A percentile compares a stretch with the other conserved stretches of the same genome.
phyloP scores from a whole-genome alignment of 2,888 invertebrate species.

The Thymelicus acteon region DNA sequence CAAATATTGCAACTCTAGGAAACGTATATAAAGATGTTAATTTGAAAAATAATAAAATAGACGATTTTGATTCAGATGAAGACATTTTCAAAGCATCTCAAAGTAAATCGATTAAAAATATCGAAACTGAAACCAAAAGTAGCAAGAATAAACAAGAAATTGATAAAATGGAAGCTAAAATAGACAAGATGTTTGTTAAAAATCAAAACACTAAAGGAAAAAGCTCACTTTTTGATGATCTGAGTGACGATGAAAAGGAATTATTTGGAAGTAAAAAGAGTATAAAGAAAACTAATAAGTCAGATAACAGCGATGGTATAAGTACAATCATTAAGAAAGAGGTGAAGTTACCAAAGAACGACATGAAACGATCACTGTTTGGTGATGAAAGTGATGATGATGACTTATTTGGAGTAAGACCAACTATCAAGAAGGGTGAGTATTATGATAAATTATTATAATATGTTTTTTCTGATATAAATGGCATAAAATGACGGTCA shows the following conservation, averaged over 20 bases:
- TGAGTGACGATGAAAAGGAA: conserved; percentile 65
- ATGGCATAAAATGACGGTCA: too few relatives aligned
- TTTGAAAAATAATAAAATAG: conserved; percentile 16
- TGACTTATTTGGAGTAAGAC: conserved; percentile 64
- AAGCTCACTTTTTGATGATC: conserved; percentile 60
- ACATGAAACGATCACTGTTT: conserved; percentile 62
- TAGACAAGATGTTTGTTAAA: conserved; percentile 21
- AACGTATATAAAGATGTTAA: conserved; percentile 18
- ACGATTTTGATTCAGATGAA: conserved; percentile 31
- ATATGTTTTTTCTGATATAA: too few relatives aligned
- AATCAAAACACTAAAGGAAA: conserved; percentile 34
- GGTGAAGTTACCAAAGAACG: conserved; percentile 40
- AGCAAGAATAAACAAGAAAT: conserved; percentile 4
- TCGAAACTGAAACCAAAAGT: conserved; percentile 6
- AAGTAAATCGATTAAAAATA: conserved; percentile 7
- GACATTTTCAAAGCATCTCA: conserved; percentile 36
- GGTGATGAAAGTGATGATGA: conserved; percentile 70
- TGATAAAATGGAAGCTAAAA: conserved; percentile 21
- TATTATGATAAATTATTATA: conserved; percentile 13
- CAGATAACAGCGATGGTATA: conserved; percentile 52
- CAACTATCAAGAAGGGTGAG: conserved; percentile 55
- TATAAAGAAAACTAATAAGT: conserved; percentile 46
- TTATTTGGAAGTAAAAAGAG: conserved; percentile 59
- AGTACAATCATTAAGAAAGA: conserved; percentile 35
- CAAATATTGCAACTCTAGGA: conserved; percentile 31